phyloP scores from a whole-genome alignment of 37 sponge, comb jelly and placozoan genomes.

The Hexactinellida sp. region DNA sequence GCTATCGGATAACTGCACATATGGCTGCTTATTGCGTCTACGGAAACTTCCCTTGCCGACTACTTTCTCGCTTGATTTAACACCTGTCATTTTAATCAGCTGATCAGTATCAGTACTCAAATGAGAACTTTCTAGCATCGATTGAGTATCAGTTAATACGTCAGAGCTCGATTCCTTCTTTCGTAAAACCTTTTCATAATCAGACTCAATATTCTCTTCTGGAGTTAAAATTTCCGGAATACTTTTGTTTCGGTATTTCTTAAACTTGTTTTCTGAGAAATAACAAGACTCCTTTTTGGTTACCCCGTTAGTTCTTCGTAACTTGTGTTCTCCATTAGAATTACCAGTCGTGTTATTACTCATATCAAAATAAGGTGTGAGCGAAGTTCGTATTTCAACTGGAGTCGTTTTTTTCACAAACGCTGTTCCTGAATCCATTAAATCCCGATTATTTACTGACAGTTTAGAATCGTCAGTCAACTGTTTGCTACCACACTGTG shows the following conservation, averaged over 20 bases:
- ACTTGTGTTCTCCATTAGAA: neutral
- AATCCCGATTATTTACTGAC: neutral
- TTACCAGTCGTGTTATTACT: neutral
- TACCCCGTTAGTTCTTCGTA: neutral
- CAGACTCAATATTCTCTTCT: neutral
- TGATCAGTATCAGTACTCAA: neutral
- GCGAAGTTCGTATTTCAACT: neutral
- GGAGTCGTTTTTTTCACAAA: neutral
- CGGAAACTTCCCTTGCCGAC: conserved; percentile 6
- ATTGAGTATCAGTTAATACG: neutral
- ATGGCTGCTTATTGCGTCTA: neutral
- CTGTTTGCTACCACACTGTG: neutral
- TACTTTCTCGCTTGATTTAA: neutral
- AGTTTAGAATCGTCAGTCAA: neutral
- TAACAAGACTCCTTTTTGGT: neutral
- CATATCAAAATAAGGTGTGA: neutral
- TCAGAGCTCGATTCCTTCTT: neutral
- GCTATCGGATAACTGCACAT: neutral
- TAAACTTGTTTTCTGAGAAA: neutral
- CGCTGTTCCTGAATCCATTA: neutral
- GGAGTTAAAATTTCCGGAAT: neutral
- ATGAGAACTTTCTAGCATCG: neutral
- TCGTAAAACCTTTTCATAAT: neutral
- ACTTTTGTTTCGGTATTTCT: neutral
- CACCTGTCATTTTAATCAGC: neutral